These are phyloP conservation scores for Heliocidaris erythrogramma DNA, from an alignment of 35 echinoderm and acorn worm genomes.

Conservation along the genomic window DNA sequence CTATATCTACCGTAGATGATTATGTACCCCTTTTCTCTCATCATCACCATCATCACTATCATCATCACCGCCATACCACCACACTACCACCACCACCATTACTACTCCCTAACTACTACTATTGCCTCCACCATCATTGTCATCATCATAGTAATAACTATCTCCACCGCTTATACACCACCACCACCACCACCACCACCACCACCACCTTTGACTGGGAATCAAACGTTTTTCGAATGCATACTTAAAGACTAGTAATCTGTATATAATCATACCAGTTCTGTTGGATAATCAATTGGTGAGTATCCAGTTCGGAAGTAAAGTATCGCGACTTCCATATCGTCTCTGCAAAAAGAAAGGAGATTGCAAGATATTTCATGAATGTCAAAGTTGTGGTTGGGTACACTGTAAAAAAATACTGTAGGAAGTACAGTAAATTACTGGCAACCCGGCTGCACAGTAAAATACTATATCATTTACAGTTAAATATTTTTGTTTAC, in stretches of 20 bases:
- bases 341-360: conserved; percentile 55
- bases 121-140: background rate
- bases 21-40: background rate
- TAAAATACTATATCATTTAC: too few relatives aligned
- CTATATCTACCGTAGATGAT: too few relatives aligned
- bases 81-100: background rate
- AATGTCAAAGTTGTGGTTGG: too few relatives aligned
- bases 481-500: too few relatives aligned
- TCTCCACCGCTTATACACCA: too few relatives aligned
- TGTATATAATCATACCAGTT: conserved; percentile 13
- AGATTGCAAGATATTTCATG: background rate
- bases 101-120: background rate
- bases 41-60: background rate
- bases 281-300: conserved; percentile 63
- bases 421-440: too few relatives aligned
- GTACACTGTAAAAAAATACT: too few relatives aligned
- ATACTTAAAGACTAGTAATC: background rate
- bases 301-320: conserved; percentile 78
- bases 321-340: conserved; percentile 71
- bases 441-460: too few relatives aligned
- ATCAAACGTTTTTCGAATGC: too few relatives aligned
- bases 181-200: too few relatives aligned
- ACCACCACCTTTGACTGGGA: too few relatives aligned
- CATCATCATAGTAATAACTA: background rate
- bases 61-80: background rate